A percentile compares a stretch with the other conserved stretches of the same genome.
Evolutionary conservation across 1,140 invertebrate genomes (phyloP).

Genomic region (Hylaeus anthracinus): DNA sequence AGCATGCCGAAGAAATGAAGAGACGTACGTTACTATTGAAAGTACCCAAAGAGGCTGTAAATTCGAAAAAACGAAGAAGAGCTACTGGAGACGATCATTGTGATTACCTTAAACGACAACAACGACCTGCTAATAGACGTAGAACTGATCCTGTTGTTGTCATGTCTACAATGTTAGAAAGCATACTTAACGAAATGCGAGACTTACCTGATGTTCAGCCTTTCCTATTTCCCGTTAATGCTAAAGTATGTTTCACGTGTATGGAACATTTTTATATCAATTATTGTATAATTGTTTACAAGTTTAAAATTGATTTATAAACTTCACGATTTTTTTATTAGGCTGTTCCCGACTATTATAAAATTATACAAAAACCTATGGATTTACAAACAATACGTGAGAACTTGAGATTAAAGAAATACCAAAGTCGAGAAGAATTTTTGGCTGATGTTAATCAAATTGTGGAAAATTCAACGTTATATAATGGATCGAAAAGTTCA

Average conservation of each 20-base stretch:
- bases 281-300: background rate
- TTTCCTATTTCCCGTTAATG: constrained; percentile 97
- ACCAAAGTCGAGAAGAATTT: constrained; percentile 96
- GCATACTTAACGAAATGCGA: constrained; percentile 96
- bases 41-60: constrained; percentile 89
- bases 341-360: constrained; percentile 96
- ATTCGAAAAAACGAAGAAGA: constrained; percentile 84
- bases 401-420: constrained; percentile 94
- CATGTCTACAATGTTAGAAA: constrained; percentile 94
- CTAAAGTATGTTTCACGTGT: constrained; percentile 84
- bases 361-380: constrained; percentile 96
- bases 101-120: constrained; percentile 95
- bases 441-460: constrained; percentile 97
- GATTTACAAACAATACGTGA: constrained; percentile 98
- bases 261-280: constrained; percentile 16
- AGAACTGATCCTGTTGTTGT: constrained; percentile 98
- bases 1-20: constrained; percentile 92
- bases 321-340: constrained; percentile 66
- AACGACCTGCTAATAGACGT: constrained; percentile 94
- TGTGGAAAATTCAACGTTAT: constrained; percentile 95
- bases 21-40: constrained; percentile 90
- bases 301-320: constrained; percentile 20
- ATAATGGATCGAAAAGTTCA: constrained; percentile 95
- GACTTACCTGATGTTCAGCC: constrained; percentile 95
- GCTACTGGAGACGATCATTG: constrained; percentile 89